Evolutionary conservation across 2,888 invertebrate genomes (phyloP).

Genomic region (Microdon myrmicae): DNA sequence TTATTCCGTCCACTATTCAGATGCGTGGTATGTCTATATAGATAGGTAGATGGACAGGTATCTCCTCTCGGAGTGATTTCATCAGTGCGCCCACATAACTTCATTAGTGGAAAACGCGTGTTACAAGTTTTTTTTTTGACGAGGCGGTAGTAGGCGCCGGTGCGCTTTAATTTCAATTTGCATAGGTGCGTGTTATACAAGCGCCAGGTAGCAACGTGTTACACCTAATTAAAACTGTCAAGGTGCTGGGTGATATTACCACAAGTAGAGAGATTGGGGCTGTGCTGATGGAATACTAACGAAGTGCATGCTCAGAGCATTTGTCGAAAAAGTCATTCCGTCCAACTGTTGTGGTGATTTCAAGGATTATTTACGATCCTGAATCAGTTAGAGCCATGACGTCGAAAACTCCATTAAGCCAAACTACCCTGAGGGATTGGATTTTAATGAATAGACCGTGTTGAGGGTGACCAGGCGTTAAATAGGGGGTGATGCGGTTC

Average conservation of each 20-base stretch:
- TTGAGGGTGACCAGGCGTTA: conserved; percentile 30
- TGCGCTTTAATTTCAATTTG: conserved; percentile 29
- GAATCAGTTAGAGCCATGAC: too few relatives aligned
- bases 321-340: too few relatives aligned
- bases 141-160: conserved; percentile 5
- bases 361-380: too few relatives aligned
- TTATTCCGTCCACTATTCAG: not conserved
- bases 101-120: conserved; percentile 21
- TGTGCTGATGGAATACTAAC: too few relatives aligned
- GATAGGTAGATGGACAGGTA: conserved; percentile 11
- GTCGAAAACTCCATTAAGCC: conserved; percentile 31
- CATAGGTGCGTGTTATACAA: conserved; percentile 35
- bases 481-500: conserved; percentile 17
- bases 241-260: conserved; percentile 25
- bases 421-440: conserved; percentile 23
- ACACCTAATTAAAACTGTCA: conserved; percentile 30
- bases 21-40: too few relatives aligned
- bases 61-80: conserved; percentile 32
- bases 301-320: too few relatives aligned
- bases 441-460: conserved; percentile 32
- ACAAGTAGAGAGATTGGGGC: conserved; percentile 23
- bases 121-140: conserved; percentile 16
- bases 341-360: too few relatives aligned
- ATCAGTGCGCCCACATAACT: conserved; percentile 22
- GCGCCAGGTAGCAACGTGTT: conserved; percentile 34